Evolutionary conservation across 2,113 vertebrate genomes (phyloP), one percentile per base, ranked within the genome.

Genomic region (Malurus alboscapulatus): DNA sequence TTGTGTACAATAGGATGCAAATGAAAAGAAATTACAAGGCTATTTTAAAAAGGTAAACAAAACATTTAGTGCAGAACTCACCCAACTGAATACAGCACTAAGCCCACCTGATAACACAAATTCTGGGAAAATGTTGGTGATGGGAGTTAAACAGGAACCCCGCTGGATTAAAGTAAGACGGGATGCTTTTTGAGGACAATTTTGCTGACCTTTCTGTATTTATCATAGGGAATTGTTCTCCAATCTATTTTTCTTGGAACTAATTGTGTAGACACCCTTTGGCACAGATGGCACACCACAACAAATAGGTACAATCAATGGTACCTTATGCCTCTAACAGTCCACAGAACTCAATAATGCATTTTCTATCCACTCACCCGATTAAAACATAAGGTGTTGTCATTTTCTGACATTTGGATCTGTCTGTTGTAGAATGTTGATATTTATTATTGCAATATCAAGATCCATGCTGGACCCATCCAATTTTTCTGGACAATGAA

Each of bases 41-140:
- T 69, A 57, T 90, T 91, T 91, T 91, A 81, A 58, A 94, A 92
- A 82, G 36, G 72, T 90, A 94, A 95, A 69, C 61, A 63, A 61
- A 75, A 58, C 17, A 34, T 21, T 69, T 50, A 75, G 3, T 57
- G 20, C 32, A 85, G 53, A 67, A 40, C 54, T 86, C 53, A 68
- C 57, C 59, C 86, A 90, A 79, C 1, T 75, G 57, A 82, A 34
- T 48, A 40, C 9, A 81, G 21, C 34, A 38, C 26, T 73, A 67
- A 74, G 10, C 9, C 22, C 18, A 59, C 68, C 24, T 74, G 22
- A 40, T 55, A 83, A 58, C 8, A 25, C 2, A 15, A 21, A 48
- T 4, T 58, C 26, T 90, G 1, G 3, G 45, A 65, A 93, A 93
- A 79, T 57, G 63, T 42, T 51, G 13, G 10, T 68, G 26, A n/a